phyloP scores from a whole-genome alignment of 2,113 vertebrate genomes.

The Apeltes quadracus region DNA sequence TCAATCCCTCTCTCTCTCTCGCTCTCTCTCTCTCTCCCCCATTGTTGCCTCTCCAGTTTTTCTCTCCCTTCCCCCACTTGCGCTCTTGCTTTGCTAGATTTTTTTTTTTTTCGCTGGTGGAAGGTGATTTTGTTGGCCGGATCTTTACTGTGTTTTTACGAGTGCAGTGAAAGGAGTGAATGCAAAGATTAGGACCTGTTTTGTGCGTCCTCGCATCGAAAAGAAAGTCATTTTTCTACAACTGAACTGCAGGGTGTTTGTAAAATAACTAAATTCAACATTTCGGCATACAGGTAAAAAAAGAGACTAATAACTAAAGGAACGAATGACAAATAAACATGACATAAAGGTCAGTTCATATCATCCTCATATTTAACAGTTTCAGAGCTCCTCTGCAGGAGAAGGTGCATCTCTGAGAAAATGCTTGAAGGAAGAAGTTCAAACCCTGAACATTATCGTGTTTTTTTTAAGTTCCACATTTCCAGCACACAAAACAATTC shows the following conservation, averaged over 20 bases:
- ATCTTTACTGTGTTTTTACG: slow-evolving; percentile 9
- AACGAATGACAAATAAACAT: background rate
- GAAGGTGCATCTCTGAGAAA: background rate
- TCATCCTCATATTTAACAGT: background rate
- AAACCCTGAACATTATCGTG: background rate
- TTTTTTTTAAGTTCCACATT: background rate
- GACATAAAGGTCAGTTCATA: background rate
- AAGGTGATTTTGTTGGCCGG: slow-evolving; percentile 19
- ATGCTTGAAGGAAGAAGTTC: background rate
- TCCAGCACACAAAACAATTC: background rate
- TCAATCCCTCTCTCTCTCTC: slow-evolving; percentile 4
- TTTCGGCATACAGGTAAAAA: background rate
- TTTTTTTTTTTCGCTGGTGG: background rate
- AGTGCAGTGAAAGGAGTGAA: background rate
- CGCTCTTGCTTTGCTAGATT: slow-evolving; percentile 19
- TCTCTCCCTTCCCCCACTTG: slow-evolving; percentile 45
- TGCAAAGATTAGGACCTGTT: slow-evolving; percentile 14
- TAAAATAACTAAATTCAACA: background rate
- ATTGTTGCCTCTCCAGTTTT: slow-evolving; percentile 24
- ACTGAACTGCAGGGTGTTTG: background rate
- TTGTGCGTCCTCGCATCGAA: slow-evolving; percentile 1
- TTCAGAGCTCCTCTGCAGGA: background rate
- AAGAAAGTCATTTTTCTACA: background rate
- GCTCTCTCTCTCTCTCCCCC: background rate
- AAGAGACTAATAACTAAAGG: background rate